These are phyloP conservation scores for Drosophila serrata DNA, from an alignment of 1,140 invertebrate species.

Conservation along the genomic window DNA sequence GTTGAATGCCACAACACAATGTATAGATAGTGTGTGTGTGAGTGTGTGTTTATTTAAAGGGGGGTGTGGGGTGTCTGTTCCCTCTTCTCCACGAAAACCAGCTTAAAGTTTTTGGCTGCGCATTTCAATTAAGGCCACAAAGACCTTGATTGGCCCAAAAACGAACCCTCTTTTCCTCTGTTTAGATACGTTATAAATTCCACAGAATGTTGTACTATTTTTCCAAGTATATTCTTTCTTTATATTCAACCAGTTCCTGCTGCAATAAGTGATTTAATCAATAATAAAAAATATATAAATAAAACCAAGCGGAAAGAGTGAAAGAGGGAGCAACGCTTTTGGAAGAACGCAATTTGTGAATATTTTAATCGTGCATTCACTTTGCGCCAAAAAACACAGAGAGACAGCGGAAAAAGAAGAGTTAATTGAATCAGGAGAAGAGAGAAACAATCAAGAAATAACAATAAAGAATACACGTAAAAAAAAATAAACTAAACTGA, in stretches of 20 bases:
- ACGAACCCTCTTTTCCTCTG: background rate
- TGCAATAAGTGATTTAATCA: slow-evolving; percentile 35
- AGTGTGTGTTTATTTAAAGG: slow-evolving; percentile 14
- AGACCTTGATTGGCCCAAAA: slow-evolving; percentile 26
- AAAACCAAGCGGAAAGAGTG: slow-evolving; percentile 13
- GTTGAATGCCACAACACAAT: slow-evolving; percentile 56
- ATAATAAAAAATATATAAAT: slow-evolving; percentile 16
- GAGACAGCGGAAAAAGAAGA: slow-evolving; percentile 43
- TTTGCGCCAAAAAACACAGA: slow-evolving; percentile 27
- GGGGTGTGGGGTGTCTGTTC: background rate
- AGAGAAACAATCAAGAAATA: background rate
- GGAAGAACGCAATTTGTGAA: slow-evolving; percentile 76
- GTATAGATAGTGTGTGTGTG: background rate
- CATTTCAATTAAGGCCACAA: slow-evolving; percentile 51
- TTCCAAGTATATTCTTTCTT: slow-evolving; percentile 45
- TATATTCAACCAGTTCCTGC: slow-evolving; percentile 39
- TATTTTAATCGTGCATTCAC: slow-evolving; percentile 81
- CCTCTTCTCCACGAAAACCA: background rate
- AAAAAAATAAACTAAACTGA: slow-evolving; percentile 10
- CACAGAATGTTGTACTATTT: slow-evolving; percentile 70
- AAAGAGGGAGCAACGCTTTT: slow-evolving; percentile 32
- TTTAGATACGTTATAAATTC: slow-evolving; percentile 55
- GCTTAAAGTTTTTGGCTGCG: slow-evolving; percentile 38
- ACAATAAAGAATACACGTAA: slow-evolving; percentile 1
- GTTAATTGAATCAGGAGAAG: slow-evolving; percentile 47